Evolutionary conservation across 1,140 invertebrate species (phyloP), one percentile per base, ranked within the genome.

Genomic region (Metopolophium dirhodum): DNA sequence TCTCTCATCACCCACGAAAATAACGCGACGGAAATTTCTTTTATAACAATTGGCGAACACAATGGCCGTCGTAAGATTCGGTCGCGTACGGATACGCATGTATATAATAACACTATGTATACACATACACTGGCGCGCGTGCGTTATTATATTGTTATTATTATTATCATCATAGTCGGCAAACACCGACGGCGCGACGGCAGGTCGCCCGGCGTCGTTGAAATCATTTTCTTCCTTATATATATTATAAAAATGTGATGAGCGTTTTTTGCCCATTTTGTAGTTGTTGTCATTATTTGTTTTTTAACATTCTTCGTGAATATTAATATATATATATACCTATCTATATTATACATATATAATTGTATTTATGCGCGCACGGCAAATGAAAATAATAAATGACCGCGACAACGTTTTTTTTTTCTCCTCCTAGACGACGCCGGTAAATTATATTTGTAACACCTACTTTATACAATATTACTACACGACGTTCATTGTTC

Each of bases 41-140:
- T 92, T 77, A 51, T 83, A 92, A 92, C 91, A 92, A 93, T 93
- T 93, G 91, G 91, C 91, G 91, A 93, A 93, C 91, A 86, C 91
- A 93, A 93, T 93, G 57, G 91, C 47, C 26, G 77, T 35, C 82
- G 82, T 86, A 35, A 93, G 35, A 86, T 86, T 93, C 49, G 23
- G 77, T 93, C 91, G 82, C 82, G 91, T 93, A 68, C 61, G 61
- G 61, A 68, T n/a, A 68, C 91, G 86, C 82, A 37, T 68, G 14
- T 61, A 61, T 68, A 68, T 77, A 77, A 77, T 77, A 77, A 77
- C n/a, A 77, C 26, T 6, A 0, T 22, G 90, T 41, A n/a, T 47
- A n/a, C n/a, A 83, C 37, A 51, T 30, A 54, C 30, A 89, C 47
- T n/a, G 14, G n/a, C 9, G 23, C 68, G 20, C 68, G 77, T 23